These are phyloP conservation scores for Orientallactaga bullata DNA, from an alignment of 2,113 vertebrate species.

Conservation along the genomic window DNA sequence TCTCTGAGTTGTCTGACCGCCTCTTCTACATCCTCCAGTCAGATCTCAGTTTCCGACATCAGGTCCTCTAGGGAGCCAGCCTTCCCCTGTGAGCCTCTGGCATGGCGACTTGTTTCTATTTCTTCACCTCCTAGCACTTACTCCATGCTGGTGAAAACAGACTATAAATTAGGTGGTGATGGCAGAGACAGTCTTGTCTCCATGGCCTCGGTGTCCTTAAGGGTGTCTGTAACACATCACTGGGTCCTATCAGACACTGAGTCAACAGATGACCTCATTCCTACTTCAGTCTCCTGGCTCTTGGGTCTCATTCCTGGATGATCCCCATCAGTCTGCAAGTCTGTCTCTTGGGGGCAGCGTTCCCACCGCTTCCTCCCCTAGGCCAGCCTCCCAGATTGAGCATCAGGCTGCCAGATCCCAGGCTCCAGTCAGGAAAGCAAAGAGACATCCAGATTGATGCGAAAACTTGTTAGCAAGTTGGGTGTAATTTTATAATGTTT, in stretches of 20 bases:
- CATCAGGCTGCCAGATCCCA: slow-evolving; percentile 51
- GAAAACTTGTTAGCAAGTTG: slow-evolving; percentile 84
- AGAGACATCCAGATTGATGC: slow-evolving; percentile 74
- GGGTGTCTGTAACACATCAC: neutral
- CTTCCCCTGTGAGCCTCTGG: neutral
- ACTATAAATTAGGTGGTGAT: neutral
- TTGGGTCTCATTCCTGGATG: neutral
- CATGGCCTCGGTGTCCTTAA: neutral
- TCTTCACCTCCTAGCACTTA: neutral
- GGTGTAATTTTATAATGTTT: slow-evolving; percentile 83
- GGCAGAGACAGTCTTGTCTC: neutral
- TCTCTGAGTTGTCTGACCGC: neutral
- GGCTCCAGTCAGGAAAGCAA: slow-evolving; percentile 72
- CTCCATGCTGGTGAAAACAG: neutral
- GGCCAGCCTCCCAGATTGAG: neutral
- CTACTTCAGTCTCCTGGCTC: neutral
- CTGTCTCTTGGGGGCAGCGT: neutral
- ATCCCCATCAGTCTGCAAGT: neutral
- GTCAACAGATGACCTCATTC: neutral
- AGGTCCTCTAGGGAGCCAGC: neutral
- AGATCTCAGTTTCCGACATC: neutral
- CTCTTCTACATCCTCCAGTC: neutral
- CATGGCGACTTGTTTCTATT: neutral
- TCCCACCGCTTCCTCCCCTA: neutral
- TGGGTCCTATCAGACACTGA: neutral